Evolutionary conservation across 30 jellyfish, hydroid and myxozoan species (phyloP).

Genomic region (Hydra vulgaris): DNA sequence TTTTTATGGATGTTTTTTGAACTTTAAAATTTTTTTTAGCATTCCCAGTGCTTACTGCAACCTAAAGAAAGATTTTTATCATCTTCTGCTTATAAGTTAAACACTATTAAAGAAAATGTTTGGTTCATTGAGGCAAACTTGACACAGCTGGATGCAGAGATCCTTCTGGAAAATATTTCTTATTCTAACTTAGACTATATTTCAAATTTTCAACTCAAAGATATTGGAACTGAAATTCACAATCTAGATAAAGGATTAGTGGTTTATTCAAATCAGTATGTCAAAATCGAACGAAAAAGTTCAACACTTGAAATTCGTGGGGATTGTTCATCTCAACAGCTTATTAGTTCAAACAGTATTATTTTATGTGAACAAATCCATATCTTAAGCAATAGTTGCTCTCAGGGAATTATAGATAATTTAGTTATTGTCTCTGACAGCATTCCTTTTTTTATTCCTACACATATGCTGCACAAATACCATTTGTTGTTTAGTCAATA

Average conservation of each 20-base stretch:
- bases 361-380: not conserved
- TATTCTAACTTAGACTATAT: not conserved
- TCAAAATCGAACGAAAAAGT: not conserved
- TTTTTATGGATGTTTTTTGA: not conserved
- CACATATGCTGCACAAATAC: not conserved
- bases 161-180: not conserved
- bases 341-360: not conserved
- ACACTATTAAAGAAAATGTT: not conserved
- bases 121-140: not conserved
- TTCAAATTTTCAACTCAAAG: not conserved
- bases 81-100: too few species aligned
- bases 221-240: not conserved
- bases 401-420: not conserved
- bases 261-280: not conserved
- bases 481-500: not conserved
- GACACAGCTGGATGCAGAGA: not conserved
- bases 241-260: not conserved
- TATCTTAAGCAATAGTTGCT: not conserved
- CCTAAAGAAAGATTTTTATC: not conserved
- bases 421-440: not conserved
- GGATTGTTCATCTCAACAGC: not conserved
- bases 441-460: not conserved
- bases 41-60: not conserved
- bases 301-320: not conserved
- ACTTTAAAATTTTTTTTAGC: not conserved